phyloP scores from a whole-genome alignment of 2,113 vertebrate species.

The Malurus melanocephalus region DNA sequence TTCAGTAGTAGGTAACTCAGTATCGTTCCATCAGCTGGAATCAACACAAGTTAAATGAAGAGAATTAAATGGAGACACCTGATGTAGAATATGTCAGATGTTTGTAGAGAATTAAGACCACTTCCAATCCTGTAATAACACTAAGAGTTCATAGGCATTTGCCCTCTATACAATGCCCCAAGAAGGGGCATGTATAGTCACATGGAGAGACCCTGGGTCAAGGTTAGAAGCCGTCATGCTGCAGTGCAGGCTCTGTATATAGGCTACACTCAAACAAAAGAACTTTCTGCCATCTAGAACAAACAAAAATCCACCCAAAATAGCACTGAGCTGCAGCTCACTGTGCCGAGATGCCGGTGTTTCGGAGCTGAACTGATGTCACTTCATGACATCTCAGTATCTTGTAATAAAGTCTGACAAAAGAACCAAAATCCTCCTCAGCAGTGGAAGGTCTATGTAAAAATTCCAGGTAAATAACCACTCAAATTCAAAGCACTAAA shows the following conservation, averaged over 20 bases:
- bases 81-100: neutral
- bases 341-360: rapidly evolving
- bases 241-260: neutral
- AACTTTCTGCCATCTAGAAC: neutral
- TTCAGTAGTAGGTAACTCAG: neutral
- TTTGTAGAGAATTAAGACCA: neutral
- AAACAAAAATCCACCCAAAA: neutral
- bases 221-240: neutral
- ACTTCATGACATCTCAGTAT: neutral
- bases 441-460: neutral
- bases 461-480: neutral
- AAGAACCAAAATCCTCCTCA: neutral
- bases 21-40: neutral
- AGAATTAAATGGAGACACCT: neutral
- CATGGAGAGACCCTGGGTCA: neutral
- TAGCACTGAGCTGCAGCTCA: neutral
- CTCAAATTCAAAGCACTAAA: neutral
- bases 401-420: neutral
- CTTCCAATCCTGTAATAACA: neutral
- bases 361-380: neutral
- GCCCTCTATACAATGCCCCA: neutral
- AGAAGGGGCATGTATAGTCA: neutral
- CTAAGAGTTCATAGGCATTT: neutral
- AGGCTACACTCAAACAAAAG: neutral
- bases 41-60: neutral